Base-by-base conservation (phyloP, 35 echinoderm and acorn worm genomes). In the Lytechinus variegatus region DNA sequence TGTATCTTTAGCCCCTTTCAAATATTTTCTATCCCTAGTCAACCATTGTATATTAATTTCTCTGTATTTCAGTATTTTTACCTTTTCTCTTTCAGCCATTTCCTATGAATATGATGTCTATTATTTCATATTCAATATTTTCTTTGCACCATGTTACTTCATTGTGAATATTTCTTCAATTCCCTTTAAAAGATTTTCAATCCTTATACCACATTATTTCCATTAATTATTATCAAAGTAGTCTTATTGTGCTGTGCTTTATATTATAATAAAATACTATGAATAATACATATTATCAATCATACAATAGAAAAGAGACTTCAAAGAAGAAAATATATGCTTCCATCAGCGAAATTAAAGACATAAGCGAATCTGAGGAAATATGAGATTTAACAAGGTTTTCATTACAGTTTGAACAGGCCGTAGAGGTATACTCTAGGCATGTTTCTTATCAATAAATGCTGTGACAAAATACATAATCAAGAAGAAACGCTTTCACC, bases 401-500 rank as follows among this genome's bases (percentile, higher is more conserved):
- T 79, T n/a, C 66, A 79, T 79, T 79, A 79, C 66, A n/a, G 19
- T 79, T 79, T 6, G 19, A 71, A 24, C 10, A 71, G 61, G 21
- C 61, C 16, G 61, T 16, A 24, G 66, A 79, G 66, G 66, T 79
- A n/a, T 24, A 79, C 16, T 79, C 66, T n/a, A 79, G 66, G 66
- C 66, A 79, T 79, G 66, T 79, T 79, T 79, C 66, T 79, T 79
- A 79, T 79, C 66, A 79, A 79, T 79, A 79, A 79, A 79, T 16
- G 66, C 66, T 24, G 66, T 24, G 3, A 79, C 16, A 79, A 79
- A 79, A 79, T 24, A 14, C 66, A 79, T 79, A 79, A 79, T 79
- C 66, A 79, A 79, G 66, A 79, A 79, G 66, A 79, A 79, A 79
- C 66, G 66, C 66, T 79, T 79, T 79, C 66, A 79, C 66, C 66